Percentiles rank a stretch among this genome's conserved stretches.
phyloP scores from a whole-genome alignment of 2,113 vertebrate genomes.

The Ciconia maguari region DNA sequence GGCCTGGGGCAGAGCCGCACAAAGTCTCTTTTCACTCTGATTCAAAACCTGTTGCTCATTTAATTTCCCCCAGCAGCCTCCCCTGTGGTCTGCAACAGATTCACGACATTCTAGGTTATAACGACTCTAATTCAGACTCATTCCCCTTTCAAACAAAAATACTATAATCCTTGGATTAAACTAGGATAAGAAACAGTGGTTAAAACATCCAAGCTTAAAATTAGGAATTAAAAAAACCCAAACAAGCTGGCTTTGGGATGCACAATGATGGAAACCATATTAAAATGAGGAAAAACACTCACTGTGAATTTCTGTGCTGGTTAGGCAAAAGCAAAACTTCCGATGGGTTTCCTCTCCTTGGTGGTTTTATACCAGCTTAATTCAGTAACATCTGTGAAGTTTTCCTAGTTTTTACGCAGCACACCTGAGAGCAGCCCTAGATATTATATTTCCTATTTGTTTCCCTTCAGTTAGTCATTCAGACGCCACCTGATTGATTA shows the following conservation, averaged over 20 bases:
- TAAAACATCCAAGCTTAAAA: background rate
- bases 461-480: background rate
- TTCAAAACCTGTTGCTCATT: background rate
- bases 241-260: background rate
- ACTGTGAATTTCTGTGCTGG: background rate
- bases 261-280: accelerated
- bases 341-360: background rate
- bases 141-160: background rate
- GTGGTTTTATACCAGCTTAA: background rate
- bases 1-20: background rate
- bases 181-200: background rate
- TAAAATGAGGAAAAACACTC: background rate
- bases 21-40: too few relatives aligned
- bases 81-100: accelerated
- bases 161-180: background rate
- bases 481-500: accelerated
- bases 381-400: background rate
- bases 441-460: accelerated
- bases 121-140: background rate
- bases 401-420: accelerated
- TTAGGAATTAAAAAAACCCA: background rate
- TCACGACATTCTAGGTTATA: background rate
- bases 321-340: background rate
- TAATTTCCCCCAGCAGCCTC: too few relatives aligned
- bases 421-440: background rate